Base-by-base conservation (phyloP, 2,888 invertebrate genomes). In the Heteromyza rotundicornis region DNA sequence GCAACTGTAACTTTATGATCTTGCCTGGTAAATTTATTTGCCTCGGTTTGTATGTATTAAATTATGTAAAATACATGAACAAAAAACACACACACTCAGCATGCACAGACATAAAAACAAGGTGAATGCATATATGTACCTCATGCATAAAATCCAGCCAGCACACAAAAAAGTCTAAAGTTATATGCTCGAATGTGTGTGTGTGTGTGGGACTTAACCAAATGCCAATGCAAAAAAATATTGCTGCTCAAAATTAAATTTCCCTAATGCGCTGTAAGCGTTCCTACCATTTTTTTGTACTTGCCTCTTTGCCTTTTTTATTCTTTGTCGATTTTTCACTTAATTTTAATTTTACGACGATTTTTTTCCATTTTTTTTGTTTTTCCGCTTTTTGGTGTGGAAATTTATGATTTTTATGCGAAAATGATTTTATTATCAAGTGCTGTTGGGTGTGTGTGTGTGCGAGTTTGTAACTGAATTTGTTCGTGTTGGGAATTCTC, bases 21-120 rank as follows among this genome's bases (percentile, higher is more conserved):
- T 49, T 40, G 52, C 57, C 57, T 50, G 24, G 17, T 58, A 40
- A 54, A 60, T 57, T 55, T 64, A 55, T 64, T 54, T 44, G 60
- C 20, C 60, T 55, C 58, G 8, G 19, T 57, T n/a, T 52, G 57
- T 44, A 32, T 53, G 47, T 55, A 51, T 60, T 57, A 55, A 63
- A 63, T 49, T 62, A 62, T 62, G 53, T 44, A 62, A 57, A n/a
- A 22, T 19, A 24, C 27, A 10, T 19, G 49, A 47, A 62, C 52
- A 57, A n/a, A n/a, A 63, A 24, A 51, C 47, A 24, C 36, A 56
- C 20, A 53, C n/a, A 36, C 27, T 59, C 19, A 27, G 7, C 27
- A 27, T 27, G 12, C 14, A n/a, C 14, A 40, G 10, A 40, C 40
- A 40, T 40, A n/a, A 10, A 3, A 40, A 40, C 14, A 40, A 7